These are phyloP conservation scores for Drosophila mauritiana DNA, from an alignment of 1,140 invertebrate species.

Conservation along the genomic window DNA sequence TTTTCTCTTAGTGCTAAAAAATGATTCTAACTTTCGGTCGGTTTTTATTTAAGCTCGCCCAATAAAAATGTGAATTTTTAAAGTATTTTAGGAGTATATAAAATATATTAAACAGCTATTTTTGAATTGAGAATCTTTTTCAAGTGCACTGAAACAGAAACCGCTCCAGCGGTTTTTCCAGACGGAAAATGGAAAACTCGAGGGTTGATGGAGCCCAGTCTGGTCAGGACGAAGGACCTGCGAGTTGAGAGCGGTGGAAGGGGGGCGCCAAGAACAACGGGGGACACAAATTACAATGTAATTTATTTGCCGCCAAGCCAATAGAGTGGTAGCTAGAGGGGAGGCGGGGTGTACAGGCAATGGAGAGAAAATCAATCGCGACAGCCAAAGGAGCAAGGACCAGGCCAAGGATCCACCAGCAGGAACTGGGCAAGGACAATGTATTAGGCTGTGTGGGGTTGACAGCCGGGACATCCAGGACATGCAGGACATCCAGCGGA, in stretches of 20 bases:
- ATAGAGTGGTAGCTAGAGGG: slow-evolving; percentile 7
- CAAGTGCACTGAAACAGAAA: slow-evolving; percentile 12
- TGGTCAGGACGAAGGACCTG: slow-evolving; percentile 43
- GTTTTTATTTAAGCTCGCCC: background rate
- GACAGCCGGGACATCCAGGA: slow-evolving; percentile 6
- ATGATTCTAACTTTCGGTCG: too few relatives aligned
- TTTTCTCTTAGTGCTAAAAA: too few relatives aligned
- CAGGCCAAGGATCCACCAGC: slow-evolving; percentile 35
- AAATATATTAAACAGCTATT: background rate
- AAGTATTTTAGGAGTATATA: too few relatives aligned
- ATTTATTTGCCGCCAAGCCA: slow-evolving; percentile 77
- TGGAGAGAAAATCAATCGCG: slow-evolving; percentile 76
- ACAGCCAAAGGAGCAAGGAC: slow-evolving; percentile 61
- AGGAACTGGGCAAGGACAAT: slow-evolving; percentile 14
- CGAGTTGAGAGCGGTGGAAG: background rate
- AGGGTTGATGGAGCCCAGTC: slow-evolving; percentile 58
- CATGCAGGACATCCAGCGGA: slow-evolving; percentile 2
- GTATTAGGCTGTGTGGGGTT: slow-evolving; percentile 6
- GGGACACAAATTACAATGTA: slow-evolving; percentile 83
- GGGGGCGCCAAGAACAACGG: slow-evolving; percentile 36
- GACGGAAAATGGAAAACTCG: slow-evolving; percentile 1
- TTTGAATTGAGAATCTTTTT: background rate
- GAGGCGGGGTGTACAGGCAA: slow-evolving; percentile 20
- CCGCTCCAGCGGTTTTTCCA: slow-evolving; percentile 2
- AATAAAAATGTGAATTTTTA: too few relatives aligned